These are phyloP conservation scores for Polyploca ridens DNA, from an alignment of 2,888 invertebrate genomes.

Conservation along the genomic window DNA sequence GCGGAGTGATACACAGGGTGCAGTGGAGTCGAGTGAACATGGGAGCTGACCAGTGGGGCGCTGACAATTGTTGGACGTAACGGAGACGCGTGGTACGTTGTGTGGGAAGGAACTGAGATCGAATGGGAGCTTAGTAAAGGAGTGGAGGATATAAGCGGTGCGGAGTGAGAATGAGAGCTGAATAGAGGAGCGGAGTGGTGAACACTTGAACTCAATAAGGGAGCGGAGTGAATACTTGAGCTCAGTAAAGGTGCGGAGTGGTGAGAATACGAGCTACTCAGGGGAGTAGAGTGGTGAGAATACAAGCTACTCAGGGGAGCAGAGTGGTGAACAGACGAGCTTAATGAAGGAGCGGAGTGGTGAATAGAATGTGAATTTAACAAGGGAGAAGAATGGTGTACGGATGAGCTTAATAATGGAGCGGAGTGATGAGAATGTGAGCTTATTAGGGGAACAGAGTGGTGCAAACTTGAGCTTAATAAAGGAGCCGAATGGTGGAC, in stretches of 20 bases:
- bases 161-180: slow-evolving; percentile 22
- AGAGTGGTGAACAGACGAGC: slow-evolving; percentile 19
- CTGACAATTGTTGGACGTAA: background rate
- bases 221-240: slow-evolving; percentile 23
- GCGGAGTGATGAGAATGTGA: slow-evolving; percentile 21
- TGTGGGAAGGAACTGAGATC: slow-evolving; percentile 15
- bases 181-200: slow-evolving; percentile 28
- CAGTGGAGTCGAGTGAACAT: slow-evolving; percentile 19
- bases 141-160: slow-evolving; percentile 22
- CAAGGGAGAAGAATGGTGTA: slow-evolving; percentile 20
- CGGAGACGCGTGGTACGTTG: background rate
- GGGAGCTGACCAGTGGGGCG: slow-evolving; percentile 3
- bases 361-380: slow-evolving; percentile 10
- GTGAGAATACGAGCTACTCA: slow-evolving; percentile 20
- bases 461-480: slow-evolving; percentile 18
- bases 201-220: slow-evolving; percentile 16
- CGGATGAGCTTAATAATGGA: slow-evolving; percentile 24
- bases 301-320: slow-evolving; percentile 12
- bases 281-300: slow-evolving; percentile 21
- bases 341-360: slow-evolving; percentile 23
- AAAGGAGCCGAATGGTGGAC: slow-evolving; percentile 20
- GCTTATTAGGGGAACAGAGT: slow-evolving; percentile 21
- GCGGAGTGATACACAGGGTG: slow-evolving; percentile 21
- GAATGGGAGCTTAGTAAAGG: slow-evolving; percentile 23
- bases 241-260: slow-evolving; percentile 23